Base-by-base conservation (phyloP, 53 echinoderm and acorn worm genomes). In the Crossaster papposus region DNA sequence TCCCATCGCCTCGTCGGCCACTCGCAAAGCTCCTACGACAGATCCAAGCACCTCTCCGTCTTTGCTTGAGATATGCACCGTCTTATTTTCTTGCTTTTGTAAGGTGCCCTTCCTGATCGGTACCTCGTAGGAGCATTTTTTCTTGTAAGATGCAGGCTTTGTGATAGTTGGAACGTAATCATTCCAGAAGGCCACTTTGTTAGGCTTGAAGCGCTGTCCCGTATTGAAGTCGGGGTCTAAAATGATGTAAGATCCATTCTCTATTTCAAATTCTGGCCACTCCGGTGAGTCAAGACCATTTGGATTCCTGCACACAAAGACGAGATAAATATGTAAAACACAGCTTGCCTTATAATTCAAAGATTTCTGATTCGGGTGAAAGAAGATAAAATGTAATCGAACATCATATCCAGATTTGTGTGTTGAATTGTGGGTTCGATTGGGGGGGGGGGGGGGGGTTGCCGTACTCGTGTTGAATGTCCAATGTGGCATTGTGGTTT, bases 161-260 rank as follows among this genome's bases (percentile, higher is more conserved):
- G 38, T 8, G 14, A 15, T 34, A n/a, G 65, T 51, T 23, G 80
- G 91, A 44, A 94, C 74, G 71, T 86, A 91, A 53, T 90, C 78
- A 10, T 79, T 64, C 91, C 91, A 94, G 72, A 92, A 90, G 65
- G 62, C 81, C 6, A 44, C 30, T 10, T 83, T 79, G n/a, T 88
- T 86, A 6, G 86, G 65, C 26, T 55, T 81, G 22, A 92, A 70
- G 34, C 32, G 54, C 24, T 89, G 70, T 14, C 86, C 94, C 12
- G 77, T 80, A 23, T 34, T 36, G 18, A 86, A 37, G 37, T 58
- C 65, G 7, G 52, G 64, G 38, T 90, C 65, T 14, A 94, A 74
- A 64, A 63, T 72, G 35, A 94, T 62, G 51, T 94, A 94, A 6
- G 64, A 85, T 81, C 92, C 85, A 23, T 83, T 82, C 31, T 64